Conservation (phyloP, 2,888 invertebrate genomes). For the Xanthorhoe designata region DNA sequence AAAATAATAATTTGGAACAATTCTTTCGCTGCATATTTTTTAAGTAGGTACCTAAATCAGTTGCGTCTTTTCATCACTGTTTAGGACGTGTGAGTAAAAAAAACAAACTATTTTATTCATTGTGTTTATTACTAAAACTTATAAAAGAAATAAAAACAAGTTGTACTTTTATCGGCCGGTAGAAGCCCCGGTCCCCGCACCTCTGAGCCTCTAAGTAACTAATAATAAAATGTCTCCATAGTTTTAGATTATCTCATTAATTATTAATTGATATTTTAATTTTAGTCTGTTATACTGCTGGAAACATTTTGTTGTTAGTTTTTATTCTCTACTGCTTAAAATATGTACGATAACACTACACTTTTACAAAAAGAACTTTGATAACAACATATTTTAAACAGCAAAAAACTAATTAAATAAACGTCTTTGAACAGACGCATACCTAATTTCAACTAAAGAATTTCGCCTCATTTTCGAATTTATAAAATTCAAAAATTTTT, state of each 20-base stretch:
- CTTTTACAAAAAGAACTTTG: background rate
- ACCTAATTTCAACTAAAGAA: slow-evolving; percentile 28
- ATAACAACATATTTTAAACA: slow-evolving; percentile 26
- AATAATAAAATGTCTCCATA: slow-evolving; percentile 26
- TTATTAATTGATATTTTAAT: too few species aligned
- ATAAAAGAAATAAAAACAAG: slow-evolving; percentile 40
- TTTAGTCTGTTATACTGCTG: background rate
- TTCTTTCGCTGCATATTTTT: too few species aligned
- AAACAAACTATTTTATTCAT: slow-evolving; percentile 20
- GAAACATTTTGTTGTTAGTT: slow-evolving; percentile 28
- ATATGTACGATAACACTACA: background rate
- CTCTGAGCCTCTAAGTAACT: slow-evolving; percentile 27
- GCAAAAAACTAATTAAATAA: slow-evolving; percentile 26
- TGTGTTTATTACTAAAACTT: slow-evolving; percentile 40
- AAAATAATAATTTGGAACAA: too few species aligned
- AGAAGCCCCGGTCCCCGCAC: slow-evolving; percentile 26
- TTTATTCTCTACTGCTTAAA: slow-evolving; percentile 19
- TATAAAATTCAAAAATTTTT: slow-evolving; percentile 35
- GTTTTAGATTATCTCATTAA: background rate
- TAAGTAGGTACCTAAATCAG: too few species aligned
- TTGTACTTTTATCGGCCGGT: slow-evolving; percentile 38
- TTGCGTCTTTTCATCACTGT: background rate
- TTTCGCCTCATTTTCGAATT: slow-evolving; percentile 40
- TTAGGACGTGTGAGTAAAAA: background rate
- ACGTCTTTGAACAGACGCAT: slow-evolving; percentile 45